These are phyloP conservation scores for Barypeithes pellucidus DNA, from an alignment of 2,888 invertebrate genomes.

Conservation along the genomic window DNA sequence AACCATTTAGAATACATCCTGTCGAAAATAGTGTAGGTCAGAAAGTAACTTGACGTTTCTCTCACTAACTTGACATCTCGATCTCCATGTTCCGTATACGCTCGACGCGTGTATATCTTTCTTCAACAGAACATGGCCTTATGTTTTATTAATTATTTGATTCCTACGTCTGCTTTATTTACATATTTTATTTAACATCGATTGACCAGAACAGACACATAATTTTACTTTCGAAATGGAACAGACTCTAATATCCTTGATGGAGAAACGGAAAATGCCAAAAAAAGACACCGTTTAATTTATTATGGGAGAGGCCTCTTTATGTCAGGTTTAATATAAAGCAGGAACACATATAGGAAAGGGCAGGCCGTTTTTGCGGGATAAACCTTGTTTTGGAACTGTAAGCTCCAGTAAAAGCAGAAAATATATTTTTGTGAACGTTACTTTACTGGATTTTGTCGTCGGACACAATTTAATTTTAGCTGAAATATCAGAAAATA, in stretches of 20 bases:
- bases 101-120: too few relatives aligned
- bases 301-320: conserved; percentile 14
- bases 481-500: too few relatives aligned
- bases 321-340: conserved; percentile 15
- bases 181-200: too few relatives aligned
- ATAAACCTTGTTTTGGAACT: conserved; percentile 9
- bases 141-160: too few relatives aligned
- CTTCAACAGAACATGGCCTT: too few relatives aligned
- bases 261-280: neutral
- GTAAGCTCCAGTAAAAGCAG: neutral
- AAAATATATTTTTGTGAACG: neutral
- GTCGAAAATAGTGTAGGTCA: too few relatives aligned
- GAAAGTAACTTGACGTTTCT: too few relatives aligned
- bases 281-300: conserved; percentile 15
- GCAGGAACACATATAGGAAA: neutral
- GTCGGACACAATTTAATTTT: too few relatives aligned
- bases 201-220: neutral
- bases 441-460: neutral
- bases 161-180: too few relatives aligned
- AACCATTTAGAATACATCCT: too few relatives aligned
- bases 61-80: too few relatives aligned
- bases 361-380: neutral
- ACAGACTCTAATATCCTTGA: neutral
- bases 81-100: too few relatives aligned
- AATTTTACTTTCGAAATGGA: neutral